Base-by-base conservation (phyloP, 1,140 invertebrate species). In the Saxidomus purpurata region DNA sequence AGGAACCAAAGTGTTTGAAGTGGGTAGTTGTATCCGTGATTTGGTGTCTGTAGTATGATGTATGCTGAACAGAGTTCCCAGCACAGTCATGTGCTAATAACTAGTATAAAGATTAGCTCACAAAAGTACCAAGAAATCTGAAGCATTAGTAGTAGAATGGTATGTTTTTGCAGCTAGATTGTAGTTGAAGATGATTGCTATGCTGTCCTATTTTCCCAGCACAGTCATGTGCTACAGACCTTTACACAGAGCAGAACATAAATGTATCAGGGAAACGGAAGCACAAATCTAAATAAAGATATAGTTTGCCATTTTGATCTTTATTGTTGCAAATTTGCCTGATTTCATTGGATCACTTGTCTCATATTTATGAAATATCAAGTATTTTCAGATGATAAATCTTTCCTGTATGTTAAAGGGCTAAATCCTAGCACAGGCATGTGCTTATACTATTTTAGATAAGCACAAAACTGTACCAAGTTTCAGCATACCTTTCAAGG, bases 371-470 rank as follows among this genome's bases (percentile, higher is more conserved):
- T n/a, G n/a, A n/a, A n/a, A n/a, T n/a, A n/a, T n/a, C n/a, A n/a
- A n/a, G n/a, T n/a, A n/a, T n/a, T n/a, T n/a, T n/a, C n/a, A n/a
- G 15, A 43, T 43, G 43, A 4, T 8, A 43, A 43, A 43, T 43
- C n/a, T n/a, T 43, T 43, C 43, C 43, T 43, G 4, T 4, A 43
- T 8, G 43, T 43, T 43, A 1, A 22, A 13, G 40, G 40, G 49
- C 31, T 77, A 6, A 77, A 17, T 77, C 74, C 74, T 43, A 81
- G 79, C 79, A 81, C 79, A 81, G 79, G 34, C 79, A 81, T 81
- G 79, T 81, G 79, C 79, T 81, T 61, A 38, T 55, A 17, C 22
- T 17, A 28, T 36, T 61, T 13, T 1, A 49, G 8, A 43, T 15
- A 77, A 49, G 43, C 74, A 77, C 74, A 77, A 1, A 52, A 25